These are phyloP conservation scores for Mormyrus lacerda DNA, from an alignment of 2,113 vertebrate genomes.

Conservation along the genomic window DNA sequence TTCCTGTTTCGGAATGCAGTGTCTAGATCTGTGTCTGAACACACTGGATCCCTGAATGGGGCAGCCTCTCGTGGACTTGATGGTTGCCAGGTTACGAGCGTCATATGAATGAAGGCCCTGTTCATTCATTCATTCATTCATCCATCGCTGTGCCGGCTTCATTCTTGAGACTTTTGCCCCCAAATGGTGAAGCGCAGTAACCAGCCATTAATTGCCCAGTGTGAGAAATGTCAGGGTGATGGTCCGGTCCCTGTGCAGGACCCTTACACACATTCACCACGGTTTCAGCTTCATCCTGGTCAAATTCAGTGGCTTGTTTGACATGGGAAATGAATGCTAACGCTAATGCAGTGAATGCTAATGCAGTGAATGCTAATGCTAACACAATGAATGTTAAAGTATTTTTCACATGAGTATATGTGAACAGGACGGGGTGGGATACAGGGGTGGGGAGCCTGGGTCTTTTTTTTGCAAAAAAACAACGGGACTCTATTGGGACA, in stretches of 20 bases:
- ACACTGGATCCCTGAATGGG: neutral
- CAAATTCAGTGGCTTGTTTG: neutral
- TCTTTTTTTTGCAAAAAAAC: neutral
- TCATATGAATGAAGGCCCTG: neutral
- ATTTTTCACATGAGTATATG: no score
- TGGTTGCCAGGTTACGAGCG: neutral
- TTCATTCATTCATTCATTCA: neutral
- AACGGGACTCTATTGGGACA: neutral
- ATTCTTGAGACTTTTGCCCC: neutral
- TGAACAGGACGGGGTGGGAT: neutral
- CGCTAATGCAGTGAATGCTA: neutral
- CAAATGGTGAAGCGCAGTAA: neutral
- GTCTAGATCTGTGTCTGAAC: neutral
- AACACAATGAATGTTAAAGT: neutral
- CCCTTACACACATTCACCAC: neutral
- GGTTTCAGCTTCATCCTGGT: neutral
- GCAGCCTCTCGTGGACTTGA: neutral
- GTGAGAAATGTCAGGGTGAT: neutral
- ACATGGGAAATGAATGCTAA: neutral
- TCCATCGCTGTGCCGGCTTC: neutral
- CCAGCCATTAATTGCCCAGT: neutral
- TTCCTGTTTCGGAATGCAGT: neutral
- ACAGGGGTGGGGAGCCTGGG: neutral
- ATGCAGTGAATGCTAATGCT: neutral
- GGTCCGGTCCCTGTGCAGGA: neutral